phyloP scores from a whole-genome alignment of 2,113 vertebrate genomes.

The Turnix velox region DNA sequence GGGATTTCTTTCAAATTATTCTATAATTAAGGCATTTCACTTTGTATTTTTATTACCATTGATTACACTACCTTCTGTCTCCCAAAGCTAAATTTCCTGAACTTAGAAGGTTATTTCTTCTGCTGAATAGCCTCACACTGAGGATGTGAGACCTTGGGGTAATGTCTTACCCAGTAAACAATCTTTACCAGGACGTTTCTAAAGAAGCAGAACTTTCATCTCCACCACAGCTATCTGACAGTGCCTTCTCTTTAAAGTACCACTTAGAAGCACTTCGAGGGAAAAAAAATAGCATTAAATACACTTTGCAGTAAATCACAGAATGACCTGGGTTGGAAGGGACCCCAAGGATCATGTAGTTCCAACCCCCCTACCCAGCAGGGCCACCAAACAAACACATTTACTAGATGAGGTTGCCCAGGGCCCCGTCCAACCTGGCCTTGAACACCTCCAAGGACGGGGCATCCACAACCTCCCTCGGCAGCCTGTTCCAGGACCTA shows the following conservation, averaged over 20 bases:
- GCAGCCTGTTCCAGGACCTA: too few relatives aligned
- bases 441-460: too few relatives aligned
- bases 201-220: background rate
- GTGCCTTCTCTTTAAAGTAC: background rate
- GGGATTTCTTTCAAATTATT: background rate
- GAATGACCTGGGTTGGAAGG: too few relatives aligned
- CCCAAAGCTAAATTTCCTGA: background rate
- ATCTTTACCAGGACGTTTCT: background rate
- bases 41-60: background rate
- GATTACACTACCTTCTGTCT: background rate
- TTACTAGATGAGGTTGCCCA: too few relatives aligned
- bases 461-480: too few relatives aligned
- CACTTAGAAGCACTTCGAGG: background rate
- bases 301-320: background rate
- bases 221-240: background rate
- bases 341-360: too few relatives aligned
- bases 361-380: too few relatives aligned
- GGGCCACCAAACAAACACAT: too few relatives aligned
- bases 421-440: too few relatives aligned
- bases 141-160: background rate
- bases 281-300: background rate
- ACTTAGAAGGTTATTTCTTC: background rate
- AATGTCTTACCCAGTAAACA: background rate
- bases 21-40: background rate
- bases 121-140: background rate